Percentiles rank a stretch among this genome's conserved stretches.
Evolutionary conservation across 2,888 invertebrate species (phyloP).

Genomic region (Therioaphis trifolii): DNA sequence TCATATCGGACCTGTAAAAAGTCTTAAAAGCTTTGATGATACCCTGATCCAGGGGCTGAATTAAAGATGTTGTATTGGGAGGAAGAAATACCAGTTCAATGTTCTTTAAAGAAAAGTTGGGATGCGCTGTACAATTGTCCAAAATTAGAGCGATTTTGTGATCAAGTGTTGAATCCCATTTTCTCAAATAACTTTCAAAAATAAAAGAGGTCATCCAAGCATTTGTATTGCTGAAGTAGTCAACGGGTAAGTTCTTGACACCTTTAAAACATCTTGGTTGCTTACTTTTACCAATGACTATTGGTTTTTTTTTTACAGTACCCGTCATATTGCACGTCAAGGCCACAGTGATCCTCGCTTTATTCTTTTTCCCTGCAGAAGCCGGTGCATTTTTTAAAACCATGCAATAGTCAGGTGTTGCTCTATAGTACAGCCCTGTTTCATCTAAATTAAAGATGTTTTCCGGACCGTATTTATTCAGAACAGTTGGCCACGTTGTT

Average conservation of each 20-base stretch:
- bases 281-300: conserved; percentile 61
- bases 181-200: conserved; percentile 39
- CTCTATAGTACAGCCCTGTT: too few relatives aligned
- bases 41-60: too few relatives aligned
- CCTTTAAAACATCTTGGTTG: conserved; percentile 67
- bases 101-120: too few relatives aligned
- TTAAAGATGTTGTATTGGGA: too few relatives aligned
- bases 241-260: too few relatives aligned
- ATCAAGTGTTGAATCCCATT: too few relatives aligned
- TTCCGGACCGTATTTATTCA: conserved; percentile 21
- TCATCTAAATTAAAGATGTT: too few relatives aligned
- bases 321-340: conserved; percentile 39
- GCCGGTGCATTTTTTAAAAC: conserved; percentile 48
- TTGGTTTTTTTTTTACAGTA: conserved; percentile 38
- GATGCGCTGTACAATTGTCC: too few relatives aligned
- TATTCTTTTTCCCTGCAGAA: conserved; percentile 36
- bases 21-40: too few relatives aligned
- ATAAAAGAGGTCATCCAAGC: conserved; percentile 54
- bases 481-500: conserved; percentile 45
- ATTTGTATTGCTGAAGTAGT: conserved; percentile 32
- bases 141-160: too few relatives aligned
- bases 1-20: too few relatives aligned
- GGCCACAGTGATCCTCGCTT: conserved; percentile 46
- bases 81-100: too few relatives aligned
- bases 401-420: conserved; percentile 37